Evolutionary conservation across 2,888 invertebrate species (phyloP).

Genomic region (Caenorhabditis sp.): DNA sequence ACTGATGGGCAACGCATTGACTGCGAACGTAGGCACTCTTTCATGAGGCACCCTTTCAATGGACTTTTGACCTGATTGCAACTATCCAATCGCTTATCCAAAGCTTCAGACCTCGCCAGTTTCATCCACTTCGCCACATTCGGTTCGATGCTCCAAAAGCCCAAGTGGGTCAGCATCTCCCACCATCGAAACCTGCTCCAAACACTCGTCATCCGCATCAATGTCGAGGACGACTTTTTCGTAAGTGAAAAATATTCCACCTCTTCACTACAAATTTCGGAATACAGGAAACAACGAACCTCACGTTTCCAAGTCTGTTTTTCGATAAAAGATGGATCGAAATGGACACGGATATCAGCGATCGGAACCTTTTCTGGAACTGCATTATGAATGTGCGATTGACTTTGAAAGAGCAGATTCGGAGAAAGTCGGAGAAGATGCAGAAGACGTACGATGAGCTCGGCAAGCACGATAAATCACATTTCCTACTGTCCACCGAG

Average conservation of each 20-base stretch:
- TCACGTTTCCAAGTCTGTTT: slow-evolving; percentile 63
- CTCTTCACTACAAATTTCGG: background rate
- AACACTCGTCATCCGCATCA: slow-evolving; percentile 68
- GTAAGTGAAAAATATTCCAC: slow-evolving; percentile 50
- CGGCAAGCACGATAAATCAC: slow-evolving; percentile 10
- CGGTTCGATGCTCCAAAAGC: slow-evolving; percentile 55
- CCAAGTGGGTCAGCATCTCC: slow-evolving; percentile 59
- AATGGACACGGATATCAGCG: slow-evolving; percentile 44
- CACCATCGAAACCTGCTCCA: slow-evolving; percentile 49
- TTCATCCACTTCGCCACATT: slow-evolving; percentile 61
- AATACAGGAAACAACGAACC: slow-evolving; percentile 62
- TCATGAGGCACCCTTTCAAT: background rate
- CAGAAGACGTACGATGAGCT: slow-evolving; percentile 2
- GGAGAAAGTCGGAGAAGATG: slow-evolving; percentile 22
- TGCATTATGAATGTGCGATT: slow-evolving; percentile 63
- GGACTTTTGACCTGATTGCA: background rate
- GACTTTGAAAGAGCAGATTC: slow-evolving; percentile 62
- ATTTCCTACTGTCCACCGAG: slow-evolving; percentile 45
- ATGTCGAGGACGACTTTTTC: slow-evolving; percentile 65
- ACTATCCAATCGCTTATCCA: too few relatives aligned
- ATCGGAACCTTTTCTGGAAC: slow-evolving; percentile 69
- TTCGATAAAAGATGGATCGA: slow-evolving; percentile 67
- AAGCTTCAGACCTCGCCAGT: slow-evolving; percentile 57
- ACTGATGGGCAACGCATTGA: slow-evolving; percentile 9
- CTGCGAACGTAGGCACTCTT: slow-evolving; percentile 18